Percentiles rank a stretch among this genome's conserved stretches.
phyloP scores from a whole-genome alignment of 1,140 invertebrate genomes.

The Camponotus pennsylvanicus region DNA sequence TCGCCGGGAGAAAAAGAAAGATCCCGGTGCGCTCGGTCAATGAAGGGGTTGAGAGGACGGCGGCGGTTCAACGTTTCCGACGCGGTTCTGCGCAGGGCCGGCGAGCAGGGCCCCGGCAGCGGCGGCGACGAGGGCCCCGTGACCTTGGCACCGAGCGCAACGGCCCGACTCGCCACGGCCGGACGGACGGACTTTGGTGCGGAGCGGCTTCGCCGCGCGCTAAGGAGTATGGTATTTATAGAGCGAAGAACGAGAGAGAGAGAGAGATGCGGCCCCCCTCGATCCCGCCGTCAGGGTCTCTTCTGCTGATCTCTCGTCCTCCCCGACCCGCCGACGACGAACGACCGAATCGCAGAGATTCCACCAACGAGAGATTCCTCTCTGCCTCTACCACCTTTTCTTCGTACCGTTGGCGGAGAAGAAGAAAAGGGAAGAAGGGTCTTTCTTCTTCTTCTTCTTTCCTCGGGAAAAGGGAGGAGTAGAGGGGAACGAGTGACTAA shows the following conservation, averaged over 20 bases:
- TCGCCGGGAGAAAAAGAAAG: background rate
- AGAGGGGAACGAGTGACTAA: slow-evolving; percentile 36
- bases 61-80: slow-evolving; percentile 45
- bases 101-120: slow-evolving; percentile 24
- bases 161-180: slow-evolving; percentile 60
- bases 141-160: slow-evolving; percentile 80
- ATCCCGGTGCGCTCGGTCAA: slow-evolving; percentile 45
- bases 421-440: slow-evolving; percentile 36
- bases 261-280: slow-evolving; percentile 11
- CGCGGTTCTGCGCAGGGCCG: slow-evolving; percentile 34
- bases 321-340: slow-evolving; percentile 56
- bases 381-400: slow-evolving; percentile 47
- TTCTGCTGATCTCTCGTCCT: background rate
- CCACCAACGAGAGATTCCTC: slow-evolving; percentile 54
- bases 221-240: slow-evolving; percentile 80
- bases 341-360: slow-evolving; percentile 79
- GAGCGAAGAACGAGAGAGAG: slow-evolving; percentile 70
- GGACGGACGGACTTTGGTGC: slow-evolving; percentile 44
- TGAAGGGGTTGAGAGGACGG: slow-evolving; percentile 72
- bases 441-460: slow-evolving; percentile 5
- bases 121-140: slow-evolving; percentile 61
- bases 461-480: background rate
- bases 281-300: slow-evolving; percentile 30
- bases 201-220: slow-evolving; percentile 56
- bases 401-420: slow-evolving; percentile 35